phyloP scores from a whole-genome alignment of 2,113 vertebrate species.

The Pituophis catenifer region DNA sequence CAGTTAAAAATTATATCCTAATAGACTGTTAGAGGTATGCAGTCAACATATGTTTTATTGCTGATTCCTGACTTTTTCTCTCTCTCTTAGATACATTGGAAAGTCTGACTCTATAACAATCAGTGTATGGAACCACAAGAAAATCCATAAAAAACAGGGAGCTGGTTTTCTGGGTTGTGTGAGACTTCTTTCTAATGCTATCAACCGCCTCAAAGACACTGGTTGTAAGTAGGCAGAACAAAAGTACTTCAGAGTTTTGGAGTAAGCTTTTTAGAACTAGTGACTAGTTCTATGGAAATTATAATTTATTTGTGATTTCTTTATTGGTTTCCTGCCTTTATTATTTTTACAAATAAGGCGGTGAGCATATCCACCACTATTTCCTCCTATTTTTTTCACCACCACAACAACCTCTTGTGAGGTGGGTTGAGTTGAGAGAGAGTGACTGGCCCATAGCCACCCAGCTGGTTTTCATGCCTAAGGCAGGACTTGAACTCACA shows the following conservation, averaged over 20 bases:
- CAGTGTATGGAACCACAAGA: constrained; percentile 99
- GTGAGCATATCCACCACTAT: neutral
- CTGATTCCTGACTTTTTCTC: constrained; percentile 21
- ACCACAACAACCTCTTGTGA: neutral
- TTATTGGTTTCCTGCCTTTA: neutral
- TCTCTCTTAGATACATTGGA: constrained; percentile 84
- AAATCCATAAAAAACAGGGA: constrained; percentile 99
- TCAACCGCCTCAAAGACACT: constrained; percentile 98
- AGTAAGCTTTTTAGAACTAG: neutral
- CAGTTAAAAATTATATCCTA: constrained; percentile 6
- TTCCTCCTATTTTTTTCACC: neutral
- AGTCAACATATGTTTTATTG: constrained; percentile 25
- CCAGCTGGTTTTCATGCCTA: neutral
- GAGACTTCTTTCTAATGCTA: constrained; percentile 94
- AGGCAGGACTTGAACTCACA: neutral
- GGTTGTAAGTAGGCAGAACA: constrained; percentile 85
- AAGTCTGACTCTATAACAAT: constrained; percentile 98
- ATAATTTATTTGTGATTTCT: neutral
- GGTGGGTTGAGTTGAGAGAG: neutral
- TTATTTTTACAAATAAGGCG: neutral
- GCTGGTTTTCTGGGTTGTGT: constrained; percentile 98
- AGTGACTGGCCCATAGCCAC: neutral
- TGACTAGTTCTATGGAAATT: neutral
- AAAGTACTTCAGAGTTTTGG: neutral
- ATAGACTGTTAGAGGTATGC: neutral